Base-by-base conservation (phyloP, 2,888 invertebrate species). In the Elmis aenea region DNA sequence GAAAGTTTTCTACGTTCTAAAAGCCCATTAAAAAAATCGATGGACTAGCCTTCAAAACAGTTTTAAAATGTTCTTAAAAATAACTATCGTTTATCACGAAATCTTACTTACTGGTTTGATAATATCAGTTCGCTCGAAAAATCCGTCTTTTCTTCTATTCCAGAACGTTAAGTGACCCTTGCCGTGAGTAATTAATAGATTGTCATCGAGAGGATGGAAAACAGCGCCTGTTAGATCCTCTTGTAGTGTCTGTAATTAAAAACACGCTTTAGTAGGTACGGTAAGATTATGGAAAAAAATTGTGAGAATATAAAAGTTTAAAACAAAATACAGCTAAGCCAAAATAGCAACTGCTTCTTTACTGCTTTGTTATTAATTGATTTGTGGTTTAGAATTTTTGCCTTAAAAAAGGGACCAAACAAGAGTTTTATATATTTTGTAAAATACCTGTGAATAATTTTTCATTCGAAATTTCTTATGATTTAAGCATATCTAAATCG, bases 141-240 rank as follows among this genome's bases (percentile, higher is more conserved):
- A 92, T 22, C 90, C 90, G 61, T 91, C 91, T 70, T 90, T 90
- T 43, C 89, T 74, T 37, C 91, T 75, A 55, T 89, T 91, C 93
- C 93, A 94, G 66, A 93, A 92, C 0, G 91, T 88, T 45, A 94
- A 68, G 62, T 93, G 92, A 0, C 90, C 90, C 51, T 87, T 85
- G 2, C 94, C 94, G 58, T 89, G 90, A 0, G 92, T 93, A 47
- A 94, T 88, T 42, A 93, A 77, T 13, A 92, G 74, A 65, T 90
- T 91, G 61, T 93, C 91, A 59, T 93, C 93, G 15, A 88, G 71
- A 0, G 93, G 92, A 66, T 93, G 93, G 66, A 94, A 94, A 1
- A 85, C 84, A 0, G 90, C 90, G 0, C 91, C 90, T 0, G 85
- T 85, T 24, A 94, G 69, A 53, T 89, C 86, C 64, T 92, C 91